Evolutionary conservation across 2,888 invertebrate genomes (phyloP).

Genomic region (Antheraea yamamai): DNA sequence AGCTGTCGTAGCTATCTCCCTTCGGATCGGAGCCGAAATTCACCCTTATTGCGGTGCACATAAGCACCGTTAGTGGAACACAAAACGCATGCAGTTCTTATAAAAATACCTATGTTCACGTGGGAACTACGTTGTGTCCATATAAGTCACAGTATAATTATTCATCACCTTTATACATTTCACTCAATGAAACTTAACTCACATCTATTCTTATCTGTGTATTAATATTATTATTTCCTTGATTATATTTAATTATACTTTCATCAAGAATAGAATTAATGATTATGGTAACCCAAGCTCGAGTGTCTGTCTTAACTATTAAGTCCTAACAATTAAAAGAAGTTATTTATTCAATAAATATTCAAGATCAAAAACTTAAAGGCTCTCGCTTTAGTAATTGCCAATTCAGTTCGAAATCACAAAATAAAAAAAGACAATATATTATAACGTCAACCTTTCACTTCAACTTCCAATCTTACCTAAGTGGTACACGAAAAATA

Average conservation of each 20-base stretch:
- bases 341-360: not conserved
- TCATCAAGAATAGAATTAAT: not conserved
- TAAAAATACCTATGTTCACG: slow-evolving; percentile 20
- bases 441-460: slow-evolving; percentile 42
- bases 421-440: slow-evolving; percentile 12
- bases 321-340: too few species aligned
- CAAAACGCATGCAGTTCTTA: slow-evolving; percentile 35
- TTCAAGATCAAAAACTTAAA: not conserved
- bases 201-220: not conserved
- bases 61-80: slow-evolving; percentile 39
- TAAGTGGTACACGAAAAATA: slow-evolving; percentile 29
- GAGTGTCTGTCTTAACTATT: not conserved
- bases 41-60: slow-evolving; percentile 47
- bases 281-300: not conserved
- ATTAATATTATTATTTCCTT: not conserved
- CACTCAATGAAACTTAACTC: not conserved
- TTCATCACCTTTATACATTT: not conserved
- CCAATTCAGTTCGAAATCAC: not conserved
- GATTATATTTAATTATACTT: not conserved
- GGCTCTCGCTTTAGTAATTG: not conserved
- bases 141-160: not conserved
- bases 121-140: not conserved
- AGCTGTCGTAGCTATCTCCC: slow-evolving; percentile 69
- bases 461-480: slow-evolving; percentile 49
- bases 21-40: slow-evolving; percentile 53